These are phyloP conservation scores for Ganaspis sp. DNA, from an alignment of 1,140 invertebrate genomes.

Conservation along the genomic window DNA sequence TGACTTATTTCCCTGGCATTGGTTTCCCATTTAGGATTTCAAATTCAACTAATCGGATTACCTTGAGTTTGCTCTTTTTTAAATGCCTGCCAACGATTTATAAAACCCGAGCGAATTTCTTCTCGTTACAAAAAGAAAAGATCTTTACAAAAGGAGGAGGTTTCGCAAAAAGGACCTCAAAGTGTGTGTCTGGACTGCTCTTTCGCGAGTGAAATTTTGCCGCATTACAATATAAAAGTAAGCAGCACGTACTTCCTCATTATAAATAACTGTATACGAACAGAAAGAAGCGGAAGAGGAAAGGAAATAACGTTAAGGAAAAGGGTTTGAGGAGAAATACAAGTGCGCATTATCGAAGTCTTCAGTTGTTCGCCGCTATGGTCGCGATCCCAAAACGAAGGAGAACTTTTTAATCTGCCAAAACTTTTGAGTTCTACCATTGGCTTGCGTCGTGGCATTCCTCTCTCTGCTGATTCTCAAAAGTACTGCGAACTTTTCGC, in stretches of 20 bases:
- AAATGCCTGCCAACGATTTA: neutral
- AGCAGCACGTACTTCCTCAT: conserved; percentile 19
- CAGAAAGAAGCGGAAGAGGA: conserved; percentile 8
- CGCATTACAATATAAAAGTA: too few relatives aligned
- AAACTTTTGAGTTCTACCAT: neutral
- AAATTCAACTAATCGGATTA: neutral
- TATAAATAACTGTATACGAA: conserved; percentile 26
- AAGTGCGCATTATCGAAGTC: conserved; percentile 28
- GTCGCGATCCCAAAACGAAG: conserved; percentile 6
- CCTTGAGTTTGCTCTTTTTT: neutral
- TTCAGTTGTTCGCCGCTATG: conserved; percentile 4
- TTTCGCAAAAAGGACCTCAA: too few relatives aligned
- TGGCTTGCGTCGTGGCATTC: neutral
- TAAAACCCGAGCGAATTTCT: neutral
- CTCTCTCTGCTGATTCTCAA: neutral
- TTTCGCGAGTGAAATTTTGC: too few relatives aligned
- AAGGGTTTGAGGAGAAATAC: conserved; percentile 10
- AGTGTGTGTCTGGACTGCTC: too few relatives aligned
- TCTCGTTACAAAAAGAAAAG: neutral
- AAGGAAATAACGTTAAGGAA: neutral
- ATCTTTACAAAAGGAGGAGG: neutral
- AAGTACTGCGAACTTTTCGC: conserved; percentile 15
- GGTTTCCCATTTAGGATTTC: conserved; percentile 15
- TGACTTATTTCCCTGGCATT: conserved; percentile 10
- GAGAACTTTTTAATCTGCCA: conserved; percentile 14